Evolutionary conservation across 2,888 invertebrate species (phyloP), one percentile per base, ranked within the genome.

Genomic region (Malachius bipustulatus): DNA sequence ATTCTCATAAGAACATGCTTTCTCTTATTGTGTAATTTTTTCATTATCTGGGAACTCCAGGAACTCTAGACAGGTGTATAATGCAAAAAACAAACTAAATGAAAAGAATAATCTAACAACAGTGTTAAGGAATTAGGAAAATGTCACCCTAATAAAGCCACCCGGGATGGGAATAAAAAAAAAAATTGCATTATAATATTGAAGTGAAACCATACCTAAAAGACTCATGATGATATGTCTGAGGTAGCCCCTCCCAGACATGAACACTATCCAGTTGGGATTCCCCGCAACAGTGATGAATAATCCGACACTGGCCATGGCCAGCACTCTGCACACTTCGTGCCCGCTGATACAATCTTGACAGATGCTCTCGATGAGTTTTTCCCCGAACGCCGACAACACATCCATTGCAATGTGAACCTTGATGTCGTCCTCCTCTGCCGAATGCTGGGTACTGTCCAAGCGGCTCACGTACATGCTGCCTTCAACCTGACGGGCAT

Each of bases 281-380:
- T 77, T 69, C 2, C 77, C 76, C 48, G 84, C 82, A 42, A 84
- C 65, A 42, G 81, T 78, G 1, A 89, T 66, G 29, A 91, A 64
- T 28, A 82, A 74, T 55, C 88, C 83, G 36, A 91, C 65, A 43
- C 83, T 82, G 1, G 87, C 76, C 46, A 93, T 65, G 1, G 90
- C 83, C 35, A 89, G 68, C 81, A 91, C 88, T 62, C 87, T 78
- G 52, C 87, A 87, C 8, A 93, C 80, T 47, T 90, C 87, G 54
- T 89, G 88, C 2, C 84, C 82, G 2, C 84, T 82, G 6, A 84
- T 82, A 39, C 84, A 84, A 61, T 93, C 91, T 35, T 84, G 77
- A 47, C 89, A 88, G 34, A 91, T 61, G 19, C 77, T 77, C 47
- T 84, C 79, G 55, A 88, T 77, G 30, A 91, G 59, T 51, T 79